Evolutionary conservation across 2,888 invertebrate genomes (phyloP), one percentile per base, ranked within the genome.

Genomic region (Oasisia sp.): DNA sequence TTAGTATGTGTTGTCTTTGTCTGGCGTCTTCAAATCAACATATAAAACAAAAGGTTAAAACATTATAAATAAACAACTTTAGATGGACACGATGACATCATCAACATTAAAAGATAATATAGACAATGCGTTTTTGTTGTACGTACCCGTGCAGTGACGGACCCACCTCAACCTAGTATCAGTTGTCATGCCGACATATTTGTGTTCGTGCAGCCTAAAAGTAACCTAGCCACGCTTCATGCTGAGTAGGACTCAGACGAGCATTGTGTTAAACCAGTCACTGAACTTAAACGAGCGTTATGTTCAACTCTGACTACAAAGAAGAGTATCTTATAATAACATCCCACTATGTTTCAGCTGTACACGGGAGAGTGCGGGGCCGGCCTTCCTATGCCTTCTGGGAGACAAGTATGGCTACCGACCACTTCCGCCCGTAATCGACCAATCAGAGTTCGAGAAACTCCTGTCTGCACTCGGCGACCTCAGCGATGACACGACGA

Each of bases 341-440:
- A 19, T 74, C 27, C 74, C 7, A 12, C 8, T 45, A 12, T 45
- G n/a, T 45, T 50, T 50, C 90, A 93, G 93, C 89, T 93, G 93
- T 56, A 92, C 56, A 32, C 19, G 32, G 45, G 93, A 93, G 89
- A 93, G 93, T 90, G 93, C 92, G 2, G 93, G 93, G 38, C 93
- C 93, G 9, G 93, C 93, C 19, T 93, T 93, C 89, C 45, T 93
- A 44, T 89, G 92, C 27, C 58, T 93, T 38, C 45, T 93, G 11
- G 91, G 93, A 19, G 89, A 93, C 89, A 93, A 93, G 92, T 93
- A 93, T 50, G 93, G 93, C 38, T 93, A 92, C 91, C 56, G 92
- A 11, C 93, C 93, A 3, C 89, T 93, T n/a, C 93, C 93, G 3
- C 44, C 92, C 8, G 91, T 90, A 91, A 93, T 93, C 32, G 91